phyloP scores from a whole-genome alignment of 1,140 invertebrate species.

The Babylonia areolata region DNA sequence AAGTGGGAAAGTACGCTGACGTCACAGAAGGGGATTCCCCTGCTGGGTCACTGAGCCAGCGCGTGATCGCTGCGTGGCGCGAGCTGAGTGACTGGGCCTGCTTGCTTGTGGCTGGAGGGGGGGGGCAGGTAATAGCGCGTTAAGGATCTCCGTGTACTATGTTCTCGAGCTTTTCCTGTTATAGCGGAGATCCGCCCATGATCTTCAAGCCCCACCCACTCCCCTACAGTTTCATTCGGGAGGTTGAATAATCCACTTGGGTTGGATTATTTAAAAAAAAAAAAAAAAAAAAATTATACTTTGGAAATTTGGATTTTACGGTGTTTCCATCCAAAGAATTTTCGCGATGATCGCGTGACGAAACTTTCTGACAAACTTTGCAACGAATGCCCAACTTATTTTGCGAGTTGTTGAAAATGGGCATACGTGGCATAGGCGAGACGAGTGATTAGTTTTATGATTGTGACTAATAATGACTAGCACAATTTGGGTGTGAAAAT shows the following conservation, averaged over 20 bases:
- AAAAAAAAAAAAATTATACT: too few relatives aligned
- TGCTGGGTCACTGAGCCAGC: constrained; percentile 29
- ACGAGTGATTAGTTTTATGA: too few relatives aligned
- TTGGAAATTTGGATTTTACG: too few relatives aligned
- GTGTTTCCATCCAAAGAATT: too few relatives aligned
- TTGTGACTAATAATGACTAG: background rate
- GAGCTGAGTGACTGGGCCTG: background rate
- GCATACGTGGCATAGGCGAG: too few relatives aligned
- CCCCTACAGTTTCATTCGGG: background rate
- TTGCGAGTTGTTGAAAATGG: too few relatives aligned
- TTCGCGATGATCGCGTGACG: too few relatives aligned
- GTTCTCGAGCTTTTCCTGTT: background rate
- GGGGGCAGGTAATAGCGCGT: background rate
- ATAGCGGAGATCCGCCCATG: background rate
- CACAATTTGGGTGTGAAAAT: background rate
- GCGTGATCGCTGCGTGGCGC: constrained; percentile 20
- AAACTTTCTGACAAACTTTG: too few relatives aligned
- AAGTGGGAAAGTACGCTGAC: constrained; percentile 40
- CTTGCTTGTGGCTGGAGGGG: too few relatives aligned
- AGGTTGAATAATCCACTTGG: background rate
- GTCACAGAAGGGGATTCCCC: constrained; percentile 41
- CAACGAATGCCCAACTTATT: too few relatives aligned
- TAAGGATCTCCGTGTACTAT: background rate
- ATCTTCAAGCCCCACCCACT: background rate
- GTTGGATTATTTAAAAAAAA: background rate